These are phyloP conservation scores for Mongoloraphidia duomilia DNA, from an alignment of 2,888 invertebrate species.

Conservation along the genomic window DNA sequence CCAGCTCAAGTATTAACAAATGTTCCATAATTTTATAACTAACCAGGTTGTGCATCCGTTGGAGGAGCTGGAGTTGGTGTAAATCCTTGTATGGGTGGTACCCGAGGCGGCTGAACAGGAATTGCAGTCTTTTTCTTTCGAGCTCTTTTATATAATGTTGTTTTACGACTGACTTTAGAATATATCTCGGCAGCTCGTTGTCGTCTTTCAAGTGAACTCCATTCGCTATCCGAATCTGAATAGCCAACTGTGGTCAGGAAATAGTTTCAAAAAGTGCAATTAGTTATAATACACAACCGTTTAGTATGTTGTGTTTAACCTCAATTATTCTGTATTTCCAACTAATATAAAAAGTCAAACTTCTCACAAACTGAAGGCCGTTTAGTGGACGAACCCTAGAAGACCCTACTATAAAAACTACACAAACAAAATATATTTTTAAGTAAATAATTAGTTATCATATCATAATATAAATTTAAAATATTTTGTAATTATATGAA, in stretches of 20 bases:
- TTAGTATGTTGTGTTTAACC: constrained; percentile 1
- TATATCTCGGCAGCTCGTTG: constrained; percentile 45
- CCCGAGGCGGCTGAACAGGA: constrained; percentile 74
- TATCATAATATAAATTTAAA: constrained; percentile 9
- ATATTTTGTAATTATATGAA: constrained; percentile 4
- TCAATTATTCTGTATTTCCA: too few relatives aligned
- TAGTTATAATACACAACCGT: constrained; percentile 6
- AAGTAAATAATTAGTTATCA: constrained; percentile 1
- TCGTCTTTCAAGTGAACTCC: constrained; percentile 48
- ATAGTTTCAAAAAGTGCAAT: constrained; percentile 1
- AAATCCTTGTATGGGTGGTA: constrained; percentile 40
- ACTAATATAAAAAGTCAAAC: not conserved
- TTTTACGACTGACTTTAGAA: constrained; percentile 51
- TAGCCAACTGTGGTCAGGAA: constrained; percentile 34
- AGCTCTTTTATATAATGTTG: constrained; percentile 54
- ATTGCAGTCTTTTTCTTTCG: constrained; percentile 63
- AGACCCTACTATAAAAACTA: constrained; percentile 2
- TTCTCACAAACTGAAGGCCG: constrained; percentile 2
- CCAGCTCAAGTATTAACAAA: too few relatives aligned
- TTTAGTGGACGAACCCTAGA: not conserved
- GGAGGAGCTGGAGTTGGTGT: not conserved
- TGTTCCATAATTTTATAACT: too few relatives aligned
- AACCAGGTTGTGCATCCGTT: not conserved
- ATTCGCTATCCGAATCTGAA: constrained; percentile 84
- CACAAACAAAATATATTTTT: not conserved